Evolutionary conservation across 2,888 invertebrate genomes (phyloP), one percentile per base, ranked within the genome.

Genomic region (Galeruca laticollis): DNA sequence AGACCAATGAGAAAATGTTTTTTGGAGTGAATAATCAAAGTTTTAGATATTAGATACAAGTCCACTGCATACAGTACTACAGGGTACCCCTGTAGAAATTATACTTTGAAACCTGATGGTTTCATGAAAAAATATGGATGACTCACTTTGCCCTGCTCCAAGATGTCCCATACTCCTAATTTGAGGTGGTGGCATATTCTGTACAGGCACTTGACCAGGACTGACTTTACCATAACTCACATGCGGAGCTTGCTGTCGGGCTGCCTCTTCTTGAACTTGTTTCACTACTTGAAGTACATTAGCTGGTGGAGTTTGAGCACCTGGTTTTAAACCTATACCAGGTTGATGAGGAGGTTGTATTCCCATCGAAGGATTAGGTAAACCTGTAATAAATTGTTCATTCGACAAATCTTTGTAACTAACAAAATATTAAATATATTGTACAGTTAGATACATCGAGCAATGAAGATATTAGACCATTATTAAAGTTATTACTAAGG

Each of bases 181-280:
- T 74, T 87, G 88, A 6, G 89, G 89, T 3, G 89, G 89, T n/a
- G 88, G 88, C 88, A 89, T 89, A 61, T 85, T 84, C 75, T 87
- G 86, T 63, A 86, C 86, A 20, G 86, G 86, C 11, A 86, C 86
- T 57, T 87, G 86, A 4, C 84, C 86, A 43, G 92, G 92, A 65
- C 88, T 88, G 8, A 90, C 90, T 85, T 95, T 95, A 75, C 94
- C 95, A 81, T 93, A 95, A 61, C 89, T 88, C 10, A 84, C 84
- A 79, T 94, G 93, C 40, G 94, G 94, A 57, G 92, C 93, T 83
- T 94, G 95, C 82, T 97, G 96, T 54, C 96, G 88, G 9, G 96
- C 96, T 61, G 96, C 96, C 83, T 96, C 96, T 82, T 96, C 96
- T 84, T 97, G 96, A 3, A 97, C 93, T 86, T 91, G 82, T 59